Conservation (phyloP, 2,797 vertebrate species). For the Todus mexicanus region DNA sequence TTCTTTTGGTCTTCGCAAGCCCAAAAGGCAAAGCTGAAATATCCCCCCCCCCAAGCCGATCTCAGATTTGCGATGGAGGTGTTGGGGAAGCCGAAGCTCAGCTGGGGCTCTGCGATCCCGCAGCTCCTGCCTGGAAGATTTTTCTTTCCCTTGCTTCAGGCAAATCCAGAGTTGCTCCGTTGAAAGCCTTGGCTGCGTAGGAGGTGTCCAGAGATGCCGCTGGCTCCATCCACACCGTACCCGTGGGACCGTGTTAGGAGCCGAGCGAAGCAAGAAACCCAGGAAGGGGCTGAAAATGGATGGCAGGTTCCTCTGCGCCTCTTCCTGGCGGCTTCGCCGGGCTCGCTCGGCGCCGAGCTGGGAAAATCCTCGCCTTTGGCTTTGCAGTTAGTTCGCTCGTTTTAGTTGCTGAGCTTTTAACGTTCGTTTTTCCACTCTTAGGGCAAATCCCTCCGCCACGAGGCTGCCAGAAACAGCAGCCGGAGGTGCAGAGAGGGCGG, state of each 20-base stretch:
- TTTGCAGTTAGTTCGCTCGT: neutral
- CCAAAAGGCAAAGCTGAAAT: neutral
- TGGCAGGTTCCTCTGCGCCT: neutral
- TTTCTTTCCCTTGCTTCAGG: neutral
- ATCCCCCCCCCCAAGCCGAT: accelerated
- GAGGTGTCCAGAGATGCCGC: neutral
- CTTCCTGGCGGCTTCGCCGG: neutral
- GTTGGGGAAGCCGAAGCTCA: neutral
- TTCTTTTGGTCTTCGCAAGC: neutral
- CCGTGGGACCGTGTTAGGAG: neutral
- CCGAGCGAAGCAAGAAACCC: neutral
- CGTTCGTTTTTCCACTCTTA: neutral
- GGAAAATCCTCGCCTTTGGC: neutral
- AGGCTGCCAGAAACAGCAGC: neutral
- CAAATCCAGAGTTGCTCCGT: accelerated
- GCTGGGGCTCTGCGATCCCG: neutral
- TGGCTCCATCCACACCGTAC: accelerated
- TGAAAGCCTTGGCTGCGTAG: neutral
- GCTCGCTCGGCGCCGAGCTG: accelerated
- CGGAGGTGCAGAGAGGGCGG: neutral
- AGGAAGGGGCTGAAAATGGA: neutral
- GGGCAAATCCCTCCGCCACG: accelerated
- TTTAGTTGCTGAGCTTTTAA: neutral
- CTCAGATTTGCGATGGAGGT: neutral
- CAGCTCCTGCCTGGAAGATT: neutral